Base-by-base conservation (phyloP, 2,797 vertebrate species). In the Pterois miles region DNA sequence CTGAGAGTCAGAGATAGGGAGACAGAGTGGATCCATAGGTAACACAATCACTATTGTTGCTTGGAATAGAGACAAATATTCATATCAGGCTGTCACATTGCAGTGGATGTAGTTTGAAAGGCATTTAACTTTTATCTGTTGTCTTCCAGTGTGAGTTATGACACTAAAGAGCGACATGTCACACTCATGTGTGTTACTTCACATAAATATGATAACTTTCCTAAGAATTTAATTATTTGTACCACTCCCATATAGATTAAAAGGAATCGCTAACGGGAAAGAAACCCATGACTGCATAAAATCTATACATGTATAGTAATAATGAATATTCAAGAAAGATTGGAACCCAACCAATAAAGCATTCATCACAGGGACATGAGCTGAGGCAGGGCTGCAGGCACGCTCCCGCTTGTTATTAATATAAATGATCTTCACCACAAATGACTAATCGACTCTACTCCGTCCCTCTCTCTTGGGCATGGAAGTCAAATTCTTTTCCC, bases 321-420 rank as follows among this genome's bases (percentile, higher is more conserved):
- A 86, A 92, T 88, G 70, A 91, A 90, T 91, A 91, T 91, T 87
- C 79, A 86, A 81, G 71, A 90, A 83, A 81, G 59, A 89, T 85
- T 82, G 81, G 87, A 86, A 77, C 71, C 52, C 71, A 54, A 80
- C 83, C 76, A 81, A 88, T 91, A 81, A 89, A 85, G 79, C 88
- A 92, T 92, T 92, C 83, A 92, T 93, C 92, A 91, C 75, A 78
- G 72, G 72, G 83, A 86, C 83, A 23, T 40, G 78, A 86, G 85
- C 83, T 67, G 83, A 82, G 79, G 78, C 87, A 64, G 38, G 54
- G 86, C 87, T 86, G 84, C 85, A 76, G 83, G 84, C 86, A 8
- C 76, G 76, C 36, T 86, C 87, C 60, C 22, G 43, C 71, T 89
- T 86, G 80, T 85, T 91, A 92, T 92, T 91, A 89, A 90, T 91